These are phyloP conservation scores for Drosophila longiperda DNA, from an alignment of 2,888 invertebrate species.

Conservation along the genomic window DNA sequence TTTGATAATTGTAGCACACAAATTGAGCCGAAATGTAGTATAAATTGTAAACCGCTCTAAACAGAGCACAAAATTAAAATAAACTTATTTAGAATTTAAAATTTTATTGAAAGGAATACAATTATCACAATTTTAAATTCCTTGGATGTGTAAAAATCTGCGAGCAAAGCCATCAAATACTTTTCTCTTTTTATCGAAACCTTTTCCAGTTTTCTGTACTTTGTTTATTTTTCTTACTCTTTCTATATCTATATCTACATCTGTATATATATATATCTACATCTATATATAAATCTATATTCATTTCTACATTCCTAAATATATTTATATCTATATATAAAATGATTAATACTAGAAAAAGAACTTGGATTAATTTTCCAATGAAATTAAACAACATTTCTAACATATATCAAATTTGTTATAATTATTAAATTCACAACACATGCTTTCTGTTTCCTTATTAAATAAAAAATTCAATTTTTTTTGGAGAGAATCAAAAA, in stretches of 20 bases:
- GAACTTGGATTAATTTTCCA: fast-evolving
- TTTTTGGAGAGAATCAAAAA: background rate
- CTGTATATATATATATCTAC: no score
- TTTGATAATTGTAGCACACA: fast-evolving
- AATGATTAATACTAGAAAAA: background rate
- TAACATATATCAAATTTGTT: background rate
- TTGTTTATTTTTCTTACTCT: background rate
- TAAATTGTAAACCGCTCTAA: background rate
- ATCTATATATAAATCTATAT: background rate
- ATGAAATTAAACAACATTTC: background rate
- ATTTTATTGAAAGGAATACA: no score
- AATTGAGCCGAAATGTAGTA: background rate
- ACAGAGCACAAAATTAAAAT: no score
- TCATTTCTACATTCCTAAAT: no score
- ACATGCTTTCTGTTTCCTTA: fast-evolving
- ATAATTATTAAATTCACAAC: background rate
- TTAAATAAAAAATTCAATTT: background rate
- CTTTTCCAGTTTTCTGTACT: fast-evolving
- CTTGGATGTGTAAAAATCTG: background rate
- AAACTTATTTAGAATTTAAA: no score
- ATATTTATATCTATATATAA: background rate
- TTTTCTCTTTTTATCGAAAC: background rate
- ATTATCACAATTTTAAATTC: background rate
- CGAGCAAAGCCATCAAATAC: background rate
- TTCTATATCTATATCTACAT: background rate